A percentile compares a stretch with the other conserved stretches of the same genome.
Evolutionary conservation across 1,140 invertebrate genomes (phyloP).

Genomic region (Scaptomyza montana): DNA sequence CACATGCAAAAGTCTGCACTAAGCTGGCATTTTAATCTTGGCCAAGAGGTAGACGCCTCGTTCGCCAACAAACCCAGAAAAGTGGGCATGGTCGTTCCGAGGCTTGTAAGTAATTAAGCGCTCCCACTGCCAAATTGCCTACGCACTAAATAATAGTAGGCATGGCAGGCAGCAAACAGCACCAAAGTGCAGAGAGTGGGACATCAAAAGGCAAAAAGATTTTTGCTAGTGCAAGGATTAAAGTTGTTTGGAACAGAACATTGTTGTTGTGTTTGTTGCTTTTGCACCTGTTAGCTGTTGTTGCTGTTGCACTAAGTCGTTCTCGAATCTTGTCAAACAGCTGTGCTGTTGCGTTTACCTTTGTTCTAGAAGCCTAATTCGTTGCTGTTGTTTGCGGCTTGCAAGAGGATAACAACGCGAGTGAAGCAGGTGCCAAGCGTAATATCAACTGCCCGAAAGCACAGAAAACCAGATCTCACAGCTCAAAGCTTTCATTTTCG

Average conservation of each 20-base stretch:
- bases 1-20: conserved; percentile 80
- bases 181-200: conserved; percentile 14
- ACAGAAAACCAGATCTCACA: neutral
- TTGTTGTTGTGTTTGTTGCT: conserved; percentile 19
- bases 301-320: conserved; percentile 40
- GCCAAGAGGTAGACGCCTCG: conserved; percentile 52
- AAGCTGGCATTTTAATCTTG: conserved; percentile 80
- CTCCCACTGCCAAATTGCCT: conserved; percentile 70
- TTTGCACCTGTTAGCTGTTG: conserved; percentile 6
- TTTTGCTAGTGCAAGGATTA: conserved; percentile 45
- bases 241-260: conserved; percentile 41
- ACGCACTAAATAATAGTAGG: conserved; percentile 73
- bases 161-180: neutral
- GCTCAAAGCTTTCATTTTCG: conserved; percentile 11
- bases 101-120: conserved; percentile 76
- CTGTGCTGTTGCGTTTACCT: conserved; percentile 28
- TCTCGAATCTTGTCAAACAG: conserved; percentile 48
- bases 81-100: conserved; percentile 45
- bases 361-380: conserved; percentile 63
- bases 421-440: conserved; percentile 27
- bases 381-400: conserved; percentile 74
- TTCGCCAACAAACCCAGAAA: neutral
- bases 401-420: conserved; percentile 66
- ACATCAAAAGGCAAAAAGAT: conserved; percentile 44
- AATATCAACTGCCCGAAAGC: neutral